Conservation (phyloP, 2,113 vertebrate species). For the Chloroceryle aenea region DNA sequence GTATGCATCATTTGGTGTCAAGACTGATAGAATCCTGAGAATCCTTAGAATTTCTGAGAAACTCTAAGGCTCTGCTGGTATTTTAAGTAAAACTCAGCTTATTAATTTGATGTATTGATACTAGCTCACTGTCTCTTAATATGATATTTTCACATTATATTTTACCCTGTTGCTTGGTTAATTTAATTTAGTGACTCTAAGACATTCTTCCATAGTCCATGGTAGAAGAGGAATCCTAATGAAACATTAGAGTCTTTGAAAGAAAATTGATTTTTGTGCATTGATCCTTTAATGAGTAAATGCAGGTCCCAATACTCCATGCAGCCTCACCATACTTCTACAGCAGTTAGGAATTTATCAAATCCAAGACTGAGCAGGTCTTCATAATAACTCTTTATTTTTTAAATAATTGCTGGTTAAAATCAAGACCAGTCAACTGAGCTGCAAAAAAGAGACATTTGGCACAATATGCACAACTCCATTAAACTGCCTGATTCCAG, state of each 20-base stretch:
- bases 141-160: background rate
- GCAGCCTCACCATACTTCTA: background rate
- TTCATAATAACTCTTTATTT: background rate
- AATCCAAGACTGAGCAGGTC: background rate
- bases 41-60: background rate
- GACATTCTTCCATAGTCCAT: background rate
- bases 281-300: background rate
- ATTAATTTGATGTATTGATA: background rate
- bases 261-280: background rate
- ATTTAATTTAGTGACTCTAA: background rate
- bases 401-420: background rate
- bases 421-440: background rate
- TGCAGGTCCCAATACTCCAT: background rate
- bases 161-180: background rate
- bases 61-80: background rate
- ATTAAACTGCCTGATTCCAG: slow-evolving; percentile 1
- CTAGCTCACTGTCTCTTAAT: background rate
- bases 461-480: background rate
- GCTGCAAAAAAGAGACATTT: background rate
- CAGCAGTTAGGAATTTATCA: background rate
- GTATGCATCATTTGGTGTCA: background rate
- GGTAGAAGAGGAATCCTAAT: background rate
- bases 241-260: background rate
- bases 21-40: background rate
- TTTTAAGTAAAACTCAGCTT: background rate